Base-by-base conservation (phyloP, 2,113 vertebrate species). In the Oplegnathus fasciatus region DNA sequence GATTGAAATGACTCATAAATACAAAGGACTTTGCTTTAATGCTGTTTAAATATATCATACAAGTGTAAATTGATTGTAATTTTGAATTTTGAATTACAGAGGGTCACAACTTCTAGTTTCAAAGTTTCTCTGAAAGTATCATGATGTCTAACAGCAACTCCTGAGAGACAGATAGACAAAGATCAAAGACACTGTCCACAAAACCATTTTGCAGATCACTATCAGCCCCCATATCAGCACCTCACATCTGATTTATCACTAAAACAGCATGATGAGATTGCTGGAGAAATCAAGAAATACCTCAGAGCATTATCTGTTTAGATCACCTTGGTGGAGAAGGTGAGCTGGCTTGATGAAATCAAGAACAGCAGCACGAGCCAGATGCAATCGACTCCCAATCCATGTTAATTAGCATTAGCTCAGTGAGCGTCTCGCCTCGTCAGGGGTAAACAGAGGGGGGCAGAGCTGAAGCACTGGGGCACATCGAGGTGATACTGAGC, bases 381-480 rank as follows among this genome's bases (percentile, higher is more conserved):
- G 79, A 88, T 87, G 85, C 78, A 81, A 74, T 77, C 72, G 4
- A 85, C 54, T 84, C 82, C 37, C 66, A 28, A 74, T 84, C 86
- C 61, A 67, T 77, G 86, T 67, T 88, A 87, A 90, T 93, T 90
- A 86, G 87, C 86, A 70, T 86, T 82, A 82, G 84, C 67, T 86
- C 78, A 54, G 77, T 70, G 86, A 85, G 78, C 77, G 26, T 42
- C 74, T 77, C 28, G 22, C 75, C 82, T 89, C 85, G 76, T 76
- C 80, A 50, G 67, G 46, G 67, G 60, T n/a, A 50, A 62, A 46
- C 64, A n/a, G 64, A 28, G 70, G 37, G 48, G 67, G 70, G 20
- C 18, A 22, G 78, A 84, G 74, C 57, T 34, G 73, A 67, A 40
- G 55, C 80, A 9, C 64, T 26, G 55, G 70, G 75, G 84, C 77